Conservation (phyloP, 2,888 invertebrate genomes). For the Coremacera marginata region DNA sequence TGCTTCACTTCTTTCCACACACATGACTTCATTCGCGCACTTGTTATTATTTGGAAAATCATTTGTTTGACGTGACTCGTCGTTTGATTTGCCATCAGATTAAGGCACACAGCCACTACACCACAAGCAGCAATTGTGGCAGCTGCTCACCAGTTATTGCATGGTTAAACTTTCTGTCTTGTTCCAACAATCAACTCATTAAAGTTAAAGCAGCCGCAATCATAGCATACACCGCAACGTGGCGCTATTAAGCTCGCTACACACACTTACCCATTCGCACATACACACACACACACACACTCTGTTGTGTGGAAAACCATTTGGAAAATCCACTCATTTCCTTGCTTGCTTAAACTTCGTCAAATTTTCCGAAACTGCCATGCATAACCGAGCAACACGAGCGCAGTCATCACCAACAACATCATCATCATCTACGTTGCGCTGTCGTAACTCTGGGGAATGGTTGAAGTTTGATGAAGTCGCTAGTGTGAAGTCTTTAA, state of each 20-base stretch:
- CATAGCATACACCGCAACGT: neutral
- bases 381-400: conserved; percentile 33
- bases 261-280: neutral
- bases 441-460: neutral
- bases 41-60: neutral
- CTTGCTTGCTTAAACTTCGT: conserved; percentile 34
- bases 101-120: neutral
- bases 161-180: neutral
- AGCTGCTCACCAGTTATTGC: neutral
- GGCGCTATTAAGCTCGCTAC: neutral
- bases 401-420: conserved; percentile 15
- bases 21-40: neutral
- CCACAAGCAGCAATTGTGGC: neutral
- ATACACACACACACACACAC: neutral
- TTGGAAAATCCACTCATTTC: conserved; percentile 24
- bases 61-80: conserved; percentile 19
- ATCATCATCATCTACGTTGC: neutral
- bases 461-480: neutral
- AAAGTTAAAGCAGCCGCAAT: neutral
- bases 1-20: neutral
- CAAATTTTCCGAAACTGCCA: conserved; percentile 32
- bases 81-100: neutral
- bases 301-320: neutral
- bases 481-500: neutral
- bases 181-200: neutral